Evolutionary conservation across 2,888 invertebrate species (phyloP).

Genomic region (Noctuana brunneofusca): DNA sequence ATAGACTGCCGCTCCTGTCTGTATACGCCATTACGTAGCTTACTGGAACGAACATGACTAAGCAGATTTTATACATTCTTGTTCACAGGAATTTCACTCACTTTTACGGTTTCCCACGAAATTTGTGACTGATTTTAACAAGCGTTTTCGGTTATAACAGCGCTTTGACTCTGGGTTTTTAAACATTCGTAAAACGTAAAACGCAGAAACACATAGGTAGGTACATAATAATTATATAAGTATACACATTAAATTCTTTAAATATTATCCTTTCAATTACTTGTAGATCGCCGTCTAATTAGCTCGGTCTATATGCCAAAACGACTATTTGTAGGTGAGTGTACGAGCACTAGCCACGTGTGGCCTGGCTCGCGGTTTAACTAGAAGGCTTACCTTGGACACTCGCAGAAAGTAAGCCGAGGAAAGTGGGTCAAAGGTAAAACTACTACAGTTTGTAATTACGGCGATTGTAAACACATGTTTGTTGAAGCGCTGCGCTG

Average conservation of each 20-base stretch:
- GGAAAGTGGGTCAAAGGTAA: conserved; percentile 32
- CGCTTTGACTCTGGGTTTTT: too few species aligned
- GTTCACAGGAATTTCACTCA: background rate
- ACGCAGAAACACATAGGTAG: too few species aligned
- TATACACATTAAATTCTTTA: too few species aligned
- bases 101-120: background rate
- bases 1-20: background rate
- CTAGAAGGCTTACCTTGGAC: conserved; percentile 28
- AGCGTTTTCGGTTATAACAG: too few species aligned
- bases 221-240: too few species aligned
- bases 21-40: background rate
- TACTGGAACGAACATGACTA: background rate
- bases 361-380: conserved; percentile 23
- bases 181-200: too few species aligned
- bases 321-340: background rate
- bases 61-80: conserved; percentile 1
- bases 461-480: conserved; percentile 31
- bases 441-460: conserved; percentile 32
- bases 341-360: background rate
- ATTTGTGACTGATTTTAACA: conserved; percentile 1
- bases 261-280: background rate
- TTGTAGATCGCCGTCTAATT: background rate
- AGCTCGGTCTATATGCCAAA: background rate
- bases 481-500: conserved; percentile 18
- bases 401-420: conserved; percentile 28